Base-by-base conservation (phyloP, 2,888 invertebrate genomes). In the Dusona sp. region DNA sequence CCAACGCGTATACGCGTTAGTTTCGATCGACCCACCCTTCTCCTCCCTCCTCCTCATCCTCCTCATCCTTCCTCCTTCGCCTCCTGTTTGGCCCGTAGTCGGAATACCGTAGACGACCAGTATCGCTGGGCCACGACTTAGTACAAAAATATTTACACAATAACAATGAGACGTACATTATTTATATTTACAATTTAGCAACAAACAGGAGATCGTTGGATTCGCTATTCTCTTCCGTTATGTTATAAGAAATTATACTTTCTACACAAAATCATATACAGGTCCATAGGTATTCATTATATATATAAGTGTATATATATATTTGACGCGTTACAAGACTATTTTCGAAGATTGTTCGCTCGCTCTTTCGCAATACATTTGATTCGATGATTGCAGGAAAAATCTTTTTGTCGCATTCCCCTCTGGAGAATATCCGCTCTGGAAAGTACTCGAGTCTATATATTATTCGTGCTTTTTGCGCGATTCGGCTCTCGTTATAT, bases 291-390 rank as follows among this genome's bases (percentile, higher is more conserved):
- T n/a, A n/a, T 51, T n/a, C 4, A 4, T n/a, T 51, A n/a, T 51
- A 6, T 51, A 51, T 51, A n/a, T n/a, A n/a, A n/a, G n/a, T n/a
- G n/a, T n/a, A n/a, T 4, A 33, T 4, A 33, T 4, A 33, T 33
- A 33, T 33, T 33, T 16, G 22, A 54, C 61, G 61, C 16, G 13
- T 61, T 29, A 61, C 4, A 61, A 61, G 29, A 61, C 29, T 61
- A 61, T 61, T 38, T 67, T n/a, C 67, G 67, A 42, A 42, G 36
- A 67, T 38, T 67, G 36, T 67, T 36, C 67, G n/a, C 42, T 38
- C 67, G 67, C 36, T 38, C 42, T 42, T 67, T 67, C n/a, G 67
- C 42, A 38, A 67, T 67, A 42, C 9, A 67, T 67, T 67, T 67
- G 4, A 19, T 45, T 70, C 45, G 70, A 45, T 70, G 45, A 70